Evolutionary conservation across 1,140 invertebrate genomes (phyloP).

Genomic region (Micrasema minimum): DNA sequence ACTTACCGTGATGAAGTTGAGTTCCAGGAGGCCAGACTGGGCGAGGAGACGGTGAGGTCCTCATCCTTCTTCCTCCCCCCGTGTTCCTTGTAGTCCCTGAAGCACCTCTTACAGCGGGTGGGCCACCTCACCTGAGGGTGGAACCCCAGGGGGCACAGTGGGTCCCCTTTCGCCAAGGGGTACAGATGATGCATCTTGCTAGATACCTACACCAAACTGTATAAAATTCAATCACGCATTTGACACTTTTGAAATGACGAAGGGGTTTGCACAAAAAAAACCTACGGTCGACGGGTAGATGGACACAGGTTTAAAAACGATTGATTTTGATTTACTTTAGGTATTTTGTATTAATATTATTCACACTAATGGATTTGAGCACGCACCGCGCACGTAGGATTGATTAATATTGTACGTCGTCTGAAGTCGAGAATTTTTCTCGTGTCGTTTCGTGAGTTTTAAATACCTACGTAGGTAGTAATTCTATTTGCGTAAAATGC

Average conservation of each 20-base stretch:
- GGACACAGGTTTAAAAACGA: neutral
- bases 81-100: slow-evolving; percentile 93
- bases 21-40: slow-evolving; percentile 76
- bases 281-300: no score
- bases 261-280: neutral
- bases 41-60: slow-evolving; percentile 80
- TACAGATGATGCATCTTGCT: slow-evolving; percentile 81
- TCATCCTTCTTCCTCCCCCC: slow-evolving; percentile 76
- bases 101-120: slow-evolving; percentile 91
- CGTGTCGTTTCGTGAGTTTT: slow-evolving; percentile 25
- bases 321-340: neutral
- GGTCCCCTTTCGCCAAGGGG: slow-evolving; percentile 84
- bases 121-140: slow-evolving; percentile 94
- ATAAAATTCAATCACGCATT: neutral
- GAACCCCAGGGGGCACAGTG: slow-evolving; percentile 91
- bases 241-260: neutral
- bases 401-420: slow-evolving; percentile 12
- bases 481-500: slow-evolving; percentile 11
- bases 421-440: neutral
- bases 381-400: slow-evolving; percentile 7
- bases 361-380: neutral
- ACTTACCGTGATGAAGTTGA: slow-evolving; percentile 70
- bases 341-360: neutral
- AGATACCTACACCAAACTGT: neutral
- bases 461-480: slow-evolving; percentile 16